These are phyloP conservation scores for Orussus abietinus DNA, from an alignment of 1,140 invertebrate genomes.

Conservation along the genomic window DNA sequence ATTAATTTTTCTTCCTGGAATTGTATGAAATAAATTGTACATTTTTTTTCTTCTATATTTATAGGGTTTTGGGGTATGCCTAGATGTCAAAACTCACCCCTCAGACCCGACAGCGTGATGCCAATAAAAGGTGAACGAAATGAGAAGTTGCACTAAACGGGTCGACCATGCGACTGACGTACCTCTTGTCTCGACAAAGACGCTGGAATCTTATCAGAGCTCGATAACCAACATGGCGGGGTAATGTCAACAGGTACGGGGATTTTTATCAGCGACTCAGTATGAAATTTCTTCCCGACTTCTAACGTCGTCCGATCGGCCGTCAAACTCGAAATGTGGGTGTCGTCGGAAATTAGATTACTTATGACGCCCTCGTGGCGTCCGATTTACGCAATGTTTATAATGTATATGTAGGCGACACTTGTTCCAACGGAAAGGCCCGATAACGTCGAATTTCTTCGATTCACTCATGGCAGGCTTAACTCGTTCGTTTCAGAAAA, in stretches of 20 bases:
- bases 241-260: constrained; percentile 32
- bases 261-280: no score
- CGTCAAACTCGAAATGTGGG: no score
- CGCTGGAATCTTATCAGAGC: constrained; percentile 39
- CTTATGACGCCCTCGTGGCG: constrained; percentile 12
- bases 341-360: constrained; percentile 2
- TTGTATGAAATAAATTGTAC: constrained; percentile 3
- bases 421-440: no score
- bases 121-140: no score
- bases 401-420: no score
- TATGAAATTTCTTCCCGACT: no score
- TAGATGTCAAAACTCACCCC: constrained; percentile 18
- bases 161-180: constrained; percentile 25
- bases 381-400: no score
- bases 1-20: constrained; percentile 14
- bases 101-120: constrained; percentile 16
- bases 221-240: constrained; percentile 33
- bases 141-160: constrained; percentile 17
- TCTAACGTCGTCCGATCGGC: no score
- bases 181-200: constrained; percentile 31
- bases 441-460: no score
- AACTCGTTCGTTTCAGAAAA: no score
- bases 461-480: no score
- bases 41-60: constrained; percentile 11
- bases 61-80: background rate